phyloP scores from a whole-genome alignment of 2,888 invertebrate genomes.

The Mayetiola destructor region DNA sequence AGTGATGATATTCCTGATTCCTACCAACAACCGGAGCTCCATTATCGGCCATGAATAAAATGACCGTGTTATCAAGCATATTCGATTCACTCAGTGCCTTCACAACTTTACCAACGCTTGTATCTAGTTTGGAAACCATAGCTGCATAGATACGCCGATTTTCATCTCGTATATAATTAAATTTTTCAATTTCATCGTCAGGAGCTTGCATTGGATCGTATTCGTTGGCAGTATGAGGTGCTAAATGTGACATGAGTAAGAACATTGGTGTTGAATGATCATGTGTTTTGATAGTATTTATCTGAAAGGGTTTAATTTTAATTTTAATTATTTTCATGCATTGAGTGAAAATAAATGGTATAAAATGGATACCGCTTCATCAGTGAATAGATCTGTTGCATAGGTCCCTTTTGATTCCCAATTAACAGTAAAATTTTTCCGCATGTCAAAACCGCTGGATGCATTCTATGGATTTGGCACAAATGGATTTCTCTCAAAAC shows the following conservation, averaged over 20 bases:
- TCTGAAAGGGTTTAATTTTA: no score
- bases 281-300: slow-evolving; percentile 45
- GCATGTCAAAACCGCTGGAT: slow-evolving; percentile 38
- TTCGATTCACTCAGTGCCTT: slow-evolving; percentile 46
- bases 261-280: slow-evolving; percentile 51
- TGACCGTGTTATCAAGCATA: slow-evolving; percentile 65
- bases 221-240: slow-evolving; percentile 61
- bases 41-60: slow-evolving; percentile 79
- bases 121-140: slow-evolving; percentile 72
- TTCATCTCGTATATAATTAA: slow-evolving; percentile 49
- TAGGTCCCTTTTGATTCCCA: slow-evolving; percentile 44
- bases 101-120: slow-evolving; percentile 66
- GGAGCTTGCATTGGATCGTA: slow-evolving; percentile 59
- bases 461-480: neutral
- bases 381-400: slow-evolving; percentile 54
- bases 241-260: slow-evolving; percentile 62
- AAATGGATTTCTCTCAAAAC: neutral
- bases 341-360: no score
- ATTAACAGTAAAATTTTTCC: slow-evolving; percentile 38
- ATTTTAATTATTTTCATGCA: no score
- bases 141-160: slow-evolving; percentile 57
- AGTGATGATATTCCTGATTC: neutral
- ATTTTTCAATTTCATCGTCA: slow-evolving; percentile 50
- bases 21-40: slow-evolving; percentile 64
- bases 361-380: no score